phyloP scores from a whole-genome alignment of 2,888 invertebrate genomes.

The Strigamia transsilvanica region DNA sequence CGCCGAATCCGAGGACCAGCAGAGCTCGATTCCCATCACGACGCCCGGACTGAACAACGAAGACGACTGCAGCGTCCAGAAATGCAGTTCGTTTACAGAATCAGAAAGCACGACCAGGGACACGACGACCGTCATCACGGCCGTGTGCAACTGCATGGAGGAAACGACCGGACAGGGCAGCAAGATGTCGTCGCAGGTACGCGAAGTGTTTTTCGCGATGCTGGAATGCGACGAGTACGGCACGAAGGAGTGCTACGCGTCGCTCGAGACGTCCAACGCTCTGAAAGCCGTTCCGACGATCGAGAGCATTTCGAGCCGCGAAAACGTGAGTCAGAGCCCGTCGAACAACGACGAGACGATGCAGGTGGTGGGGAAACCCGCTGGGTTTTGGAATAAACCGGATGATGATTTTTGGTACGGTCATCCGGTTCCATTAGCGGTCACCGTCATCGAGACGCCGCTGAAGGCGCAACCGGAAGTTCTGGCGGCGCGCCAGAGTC shows the following conservation, averaged over 20 bases:
- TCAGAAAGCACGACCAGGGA: not conserved
- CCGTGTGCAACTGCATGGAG: not conserved
- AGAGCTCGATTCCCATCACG: not conserved
- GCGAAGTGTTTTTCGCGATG: not conserved
- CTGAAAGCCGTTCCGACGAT: not conserved
- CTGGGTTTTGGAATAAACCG: not conserved
- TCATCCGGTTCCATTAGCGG: not conserved
- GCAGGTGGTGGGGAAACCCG: not conserved
- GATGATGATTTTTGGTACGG: not conserved
- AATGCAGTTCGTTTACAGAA: slow-evolving; percentile 2
- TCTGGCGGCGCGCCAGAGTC: not conserved
- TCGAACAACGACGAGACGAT: not conserved
- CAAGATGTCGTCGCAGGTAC: not conserved
- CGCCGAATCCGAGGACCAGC: not conserved
- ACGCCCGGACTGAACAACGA: not conserved
- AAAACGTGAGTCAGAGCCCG: not conserved
- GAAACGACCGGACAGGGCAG: not conserved
- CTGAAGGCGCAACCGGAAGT: not conserved
- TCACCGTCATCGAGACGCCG: not conserved
- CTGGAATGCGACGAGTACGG: not conserved
- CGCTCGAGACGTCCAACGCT: not conserved
- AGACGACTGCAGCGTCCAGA: not conserved
- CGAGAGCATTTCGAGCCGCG: not conserved
- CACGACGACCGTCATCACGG: not conserved
- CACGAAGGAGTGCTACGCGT: not conserved